These are phyloP conservation scores for Gryon sp. DNA, from an alignment of 1,140 invertebrate genomes.

Conservation along the genomic window DNA sequence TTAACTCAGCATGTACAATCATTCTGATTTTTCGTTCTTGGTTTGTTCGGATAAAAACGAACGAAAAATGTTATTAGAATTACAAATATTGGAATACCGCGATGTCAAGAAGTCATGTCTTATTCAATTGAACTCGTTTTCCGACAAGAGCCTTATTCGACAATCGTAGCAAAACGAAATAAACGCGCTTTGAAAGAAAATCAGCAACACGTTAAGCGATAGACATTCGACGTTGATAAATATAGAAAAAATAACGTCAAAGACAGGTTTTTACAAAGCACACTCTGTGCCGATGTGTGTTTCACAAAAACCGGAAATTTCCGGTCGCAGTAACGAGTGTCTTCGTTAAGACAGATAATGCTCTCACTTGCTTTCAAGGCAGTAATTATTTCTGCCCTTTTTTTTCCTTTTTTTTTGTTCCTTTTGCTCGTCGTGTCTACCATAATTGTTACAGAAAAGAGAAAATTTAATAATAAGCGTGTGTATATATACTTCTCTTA, in stretches of 20 bases:
- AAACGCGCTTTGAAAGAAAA: constrained; percentile 6
- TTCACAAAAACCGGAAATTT: constrained; percentile 45
- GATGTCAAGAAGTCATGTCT: constrained; percentile 31
- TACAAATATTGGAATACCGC: constrained; percentile 15
- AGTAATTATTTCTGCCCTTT: constrained; percentile 45
- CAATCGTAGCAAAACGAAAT: not conserved
- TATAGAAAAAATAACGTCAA: constrained; percentile 40
- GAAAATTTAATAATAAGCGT: constrained; percentile 38
- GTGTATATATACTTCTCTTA: constrained; percentile 5
- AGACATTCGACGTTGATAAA: constrained; percentile 29
- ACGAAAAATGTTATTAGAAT: constrained; percentile 21
- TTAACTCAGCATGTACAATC: constrained; percentile 9
- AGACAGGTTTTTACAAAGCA: constrained; percentile 33
- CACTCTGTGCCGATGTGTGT: not conserved
- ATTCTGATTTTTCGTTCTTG: not conserved
- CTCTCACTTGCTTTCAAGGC: constrained; percentile 29
- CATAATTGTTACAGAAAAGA: constrained; percentile 40
- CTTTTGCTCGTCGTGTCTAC: constrained; percentile 21
- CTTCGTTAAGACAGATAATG: constrained; percentile 45
- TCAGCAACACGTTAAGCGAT: constrained; percentile 27
- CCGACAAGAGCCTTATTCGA: constrained; percentile 17
- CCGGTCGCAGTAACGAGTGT: constrained; percentile 39
- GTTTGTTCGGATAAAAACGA: constrained; percentile 5
- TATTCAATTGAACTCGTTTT: constrained; percentile 42
- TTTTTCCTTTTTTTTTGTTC: constrained; percentile 18